Evolutionary conservation across 2,797 vertebrate species (phyloP), one percentile per base, ranked within the genome.

Genomic region (Staurois parvus): DNA sequence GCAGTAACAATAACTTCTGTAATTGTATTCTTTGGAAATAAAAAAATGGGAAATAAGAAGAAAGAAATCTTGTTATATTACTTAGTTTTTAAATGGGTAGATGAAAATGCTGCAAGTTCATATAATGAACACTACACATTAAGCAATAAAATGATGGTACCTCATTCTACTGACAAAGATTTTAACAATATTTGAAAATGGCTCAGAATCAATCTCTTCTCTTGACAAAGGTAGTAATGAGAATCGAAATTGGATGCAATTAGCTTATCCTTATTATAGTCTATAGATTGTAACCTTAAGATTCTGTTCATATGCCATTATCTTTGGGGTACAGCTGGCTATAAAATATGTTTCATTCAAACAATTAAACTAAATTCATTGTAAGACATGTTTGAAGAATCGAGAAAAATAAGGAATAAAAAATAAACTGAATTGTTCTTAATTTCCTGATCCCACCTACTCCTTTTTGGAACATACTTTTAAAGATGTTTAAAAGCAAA

Each of bases 101-200:
- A 48, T 42, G 40, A 85, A 78, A 79, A 85, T 85, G 12, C 59
- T 72, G 34, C 76, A 73, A 72, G 52, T 73, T 73, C 68, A 78
- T 52, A 69, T 73, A 70, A 79, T 79, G 68, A 74, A 73, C 48
- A 73, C 67, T 72, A 62, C 64, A 69, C 24, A 91, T 91, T 92
- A 89, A 0, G 1, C 85, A 85, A 90, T 90, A 90, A 69, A 85
- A 88, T 84, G 87, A 59, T 90, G 89, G 90, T 91, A 91, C 91
- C 91, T 91, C 90, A 89, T 91, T 88, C 87, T 90, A 59, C 34
- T 91, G 89, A 76, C 89, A 88, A 9, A 76, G 87, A 83, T 81
- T 89, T 87, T 92, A 91, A 92, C 92, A 89, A 90, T 87, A 90
- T 88, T 88, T 87, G 91, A 90, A 92, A 92, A 92, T 93, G 91